Evolutionary conservation across 2,888 invertebrate species (phyloP).

Genomic region (Aethes cnicana): DNA sequence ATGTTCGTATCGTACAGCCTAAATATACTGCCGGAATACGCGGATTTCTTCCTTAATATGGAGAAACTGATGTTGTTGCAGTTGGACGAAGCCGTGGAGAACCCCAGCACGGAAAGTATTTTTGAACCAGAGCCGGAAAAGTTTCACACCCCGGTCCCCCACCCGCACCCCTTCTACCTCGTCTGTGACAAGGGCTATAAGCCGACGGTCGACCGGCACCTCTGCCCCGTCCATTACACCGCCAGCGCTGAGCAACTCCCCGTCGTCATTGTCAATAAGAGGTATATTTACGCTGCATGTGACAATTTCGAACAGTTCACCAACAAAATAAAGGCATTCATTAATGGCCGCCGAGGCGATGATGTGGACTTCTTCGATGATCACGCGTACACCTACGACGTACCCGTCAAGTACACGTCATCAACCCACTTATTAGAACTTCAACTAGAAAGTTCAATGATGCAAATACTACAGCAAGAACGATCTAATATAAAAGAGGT

Average conservation of each 20-base stretch:
- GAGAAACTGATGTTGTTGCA: conserved; percentile 72
- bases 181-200: conserved; percentile 62
- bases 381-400: conserved; percentile 50
- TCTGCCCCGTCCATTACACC: conserved; percentile 61
- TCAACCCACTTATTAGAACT: conserved; percentile 52
- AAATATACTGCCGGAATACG: conserved; percentile 62
- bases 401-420: conserved; percentile 54
- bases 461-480: conserved; percentile 65
- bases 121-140: conserved; percentile 47
- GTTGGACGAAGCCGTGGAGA: conserved; percentile 54
- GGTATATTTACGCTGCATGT: conserved; percentile 65
- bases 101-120: conserved; percentile 57
- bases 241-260: conserved; percentile 63
- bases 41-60: conserved; percentile 71
- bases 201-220: conserved; percentile 48
- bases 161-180: conserved; percentile 62
- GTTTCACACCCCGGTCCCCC: conserved; percentile 51
- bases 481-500: conserved; percentile 51
- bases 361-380: conserved; percentile 54
- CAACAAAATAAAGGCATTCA: conserved; percentile 55
- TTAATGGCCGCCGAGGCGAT: conserved; percentile 51
- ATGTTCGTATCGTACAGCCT: conserved; percentile 64
- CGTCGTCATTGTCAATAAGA: conserved; percentile 65
- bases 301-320: conserved; percentile 62
- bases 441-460: conserved; percentile 62